Conservation (phyloP, 2,888 invertebrate species). For the Sphaerophoria rueppellii region DNA sequence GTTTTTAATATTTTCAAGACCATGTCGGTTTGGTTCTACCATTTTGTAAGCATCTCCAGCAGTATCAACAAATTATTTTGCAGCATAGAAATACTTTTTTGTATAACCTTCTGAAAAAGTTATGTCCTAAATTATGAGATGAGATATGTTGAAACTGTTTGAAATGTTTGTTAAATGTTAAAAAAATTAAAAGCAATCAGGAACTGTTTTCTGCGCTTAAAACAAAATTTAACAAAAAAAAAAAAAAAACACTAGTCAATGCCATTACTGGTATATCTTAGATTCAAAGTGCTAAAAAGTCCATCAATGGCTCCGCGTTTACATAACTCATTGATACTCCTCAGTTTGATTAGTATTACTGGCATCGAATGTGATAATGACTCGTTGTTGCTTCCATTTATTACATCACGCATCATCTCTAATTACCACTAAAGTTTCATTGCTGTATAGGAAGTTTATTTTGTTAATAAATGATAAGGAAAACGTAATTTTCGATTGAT, state of each 20-base stretch:
- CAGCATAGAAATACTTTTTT: too few species aligned
- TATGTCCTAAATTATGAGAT: too few species aligned
- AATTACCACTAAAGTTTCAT: background rate
- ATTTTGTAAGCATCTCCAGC: too few species aligned
- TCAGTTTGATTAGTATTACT: background rate
- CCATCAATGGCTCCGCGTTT: background rate
- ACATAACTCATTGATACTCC: conserved; percentile 1
- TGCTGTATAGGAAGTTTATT: background rate
- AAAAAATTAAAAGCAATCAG: background rate
- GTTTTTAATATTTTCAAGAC: too few species aligned
- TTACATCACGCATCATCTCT: conserved; percentile 2
- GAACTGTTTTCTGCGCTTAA: background rate
- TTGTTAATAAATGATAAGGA: background rate
- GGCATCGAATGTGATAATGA: background rate
- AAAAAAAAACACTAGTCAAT: background rate
- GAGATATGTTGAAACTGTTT: too few species aligned
- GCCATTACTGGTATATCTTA: background rate
- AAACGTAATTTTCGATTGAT: background rate
- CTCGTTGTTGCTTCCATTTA: background rate
- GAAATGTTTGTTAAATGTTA: too few species aligned
- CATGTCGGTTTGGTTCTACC: too few species aligned
- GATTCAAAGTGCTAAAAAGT: background rate
- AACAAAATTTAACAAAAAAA: background rate
- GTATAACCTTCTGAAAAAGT: too few species aligned
- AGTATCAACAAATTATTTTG: too few species aligned